A percentile compares a stretch with the other conserved stretches of the same genome.
These are phyloP conservation scores for Mastigias papua DNA, from an alignment of 30 jellyfish, hydroid and myxozoan species.

Conservation along the genomic window DNA sequence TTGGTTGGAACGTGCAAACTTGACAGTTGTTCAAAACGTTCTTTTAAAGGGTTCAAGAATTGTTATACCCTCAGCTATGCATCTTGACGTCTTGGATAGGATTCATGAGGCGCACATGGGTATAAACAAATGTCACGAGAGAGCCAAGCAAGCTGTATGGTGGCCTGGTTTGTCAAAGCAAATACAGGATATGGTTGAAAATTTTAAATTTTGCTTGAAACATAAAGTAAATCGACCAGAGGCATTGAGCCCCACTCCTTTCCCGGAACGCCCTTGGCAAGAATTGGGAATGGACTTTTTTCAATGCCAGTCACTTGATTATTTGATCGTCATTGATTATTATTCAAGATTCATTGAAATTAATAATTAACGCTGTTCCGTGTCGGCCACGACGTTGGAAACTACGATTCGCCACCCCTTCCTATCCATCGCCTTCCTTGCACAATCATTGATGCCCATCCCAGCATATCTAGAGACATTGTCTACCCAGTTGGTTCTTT, in stretches of 20 bases:
- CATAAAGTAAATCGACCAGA: neutral
- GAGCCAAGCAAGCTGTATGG: slow-evolving; percentile 42
- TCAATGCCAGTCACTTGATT: slow-evolving; percentile 15
- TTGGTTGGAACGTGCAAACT: neutral
- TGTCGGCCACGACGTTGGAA: too few relatives aligned
- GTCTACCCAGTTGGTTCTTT: too few relatives aligned
- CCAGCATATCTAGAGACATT: too few relatives aligned
- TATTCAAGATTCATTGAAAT: neutral
- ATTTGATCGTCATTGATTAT: neutral
- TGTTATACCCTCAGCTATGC: slow-evolving; percentile 45
- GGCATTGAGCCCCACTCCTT: neutral
- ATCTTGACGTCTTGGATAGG: slow-evolving; percentile 9
- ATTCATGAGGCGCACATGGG: slow-evolving; percentile 61
- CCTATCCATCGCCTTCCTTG: too few relatives aligned
- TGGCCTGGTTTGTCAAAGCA: slow-evolving; percentile 44
- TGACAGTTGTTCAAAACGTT: neutral
- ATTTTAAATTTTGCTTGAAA: slow-evolving; percentile 1
- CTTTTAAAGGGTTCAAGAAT: neutral
- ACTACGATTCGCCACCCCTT: too few relatives aligned
- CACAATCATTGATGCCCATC: too few relatives aligned
- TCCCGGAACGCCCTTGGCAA: slow-evolving; percentile 23
- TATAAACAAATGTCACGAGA: slow-evolving; percentile 19
- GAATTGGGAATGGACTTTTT: slow-evolving; percentile 17
- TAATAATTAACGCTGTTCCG: too few relatives aligned
- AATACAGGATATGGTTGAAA: slow-evolving; percentile 28